These are phyloP conservation scores for Limenitis camilla DNA, from an alignment of 2,888 invertebrate genomes.

Conservation along the genomic window DNA sequence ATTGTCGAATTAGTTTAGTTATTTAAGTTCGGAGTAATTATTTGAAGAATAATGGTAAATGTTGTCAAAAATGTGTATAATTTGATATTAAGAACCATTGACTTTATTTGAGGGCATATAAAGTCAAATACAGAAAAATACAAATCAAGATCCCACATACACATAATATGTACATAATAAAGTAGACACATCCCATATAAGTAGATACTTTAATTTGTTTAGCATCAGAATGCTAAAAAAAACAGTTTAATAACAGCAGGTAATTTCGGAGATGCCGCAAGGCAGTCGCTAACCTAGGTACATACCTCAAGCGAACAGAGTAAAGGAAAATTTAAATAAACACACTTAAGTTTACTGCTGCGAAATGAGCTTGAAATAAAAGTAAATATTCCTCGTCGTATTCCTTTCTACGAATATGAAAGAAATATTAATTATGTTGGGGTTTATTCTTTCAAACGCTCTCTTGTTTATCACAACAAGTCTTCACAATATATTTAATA, in stretches of 20 bases:
- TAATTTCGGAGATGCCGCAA: conserved; percentile 32
- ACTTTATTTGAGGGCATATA: too few relatives aligned
- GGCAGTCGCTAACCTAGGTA: conserved; percentile 33
- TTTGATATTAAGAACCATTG: too few relatives aligned
- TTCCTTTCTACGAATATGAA: conserved; percentile 17
- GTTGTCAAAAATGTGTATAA: too few relatives aligned
- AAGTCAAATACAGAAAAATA: too few relatives aligned
- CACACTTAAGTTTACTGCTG: conserved; percentile 34
- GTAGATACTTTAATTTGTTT: background rate
- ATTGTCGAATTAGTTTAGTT: background rate
- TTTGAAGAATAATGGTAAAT: too few relatives aligned
- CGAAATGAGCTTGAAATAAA: conserved; percentile 32
- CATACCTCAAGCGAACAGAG: conserved; percentile 27
- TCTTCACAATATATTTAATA: background rate
- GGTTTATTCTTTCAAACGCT: conserved; percentile 6
- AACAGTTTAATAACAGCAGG: conserved; percentile 30
- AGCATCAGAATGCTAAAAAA: conserved; percentile 22
- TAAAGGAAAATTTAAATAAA: conserved; percentile 40
- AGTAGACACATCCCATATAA: background rate
- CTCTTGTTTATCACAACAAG: background rate
- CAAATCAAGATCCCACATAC: too few relatives aligned
- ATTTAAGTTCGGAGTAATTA: too few relatives aligned
- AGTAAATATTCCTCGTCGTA: conserved; percentile 20
- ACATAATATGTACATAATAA: too few relatives aligned
- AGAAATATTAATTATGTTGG: conserved; percentile 17